Evolutionary conservation across 2,888 invertebrate species (phyloP).

Genomic region (Gerosis bhagava): DNA sequence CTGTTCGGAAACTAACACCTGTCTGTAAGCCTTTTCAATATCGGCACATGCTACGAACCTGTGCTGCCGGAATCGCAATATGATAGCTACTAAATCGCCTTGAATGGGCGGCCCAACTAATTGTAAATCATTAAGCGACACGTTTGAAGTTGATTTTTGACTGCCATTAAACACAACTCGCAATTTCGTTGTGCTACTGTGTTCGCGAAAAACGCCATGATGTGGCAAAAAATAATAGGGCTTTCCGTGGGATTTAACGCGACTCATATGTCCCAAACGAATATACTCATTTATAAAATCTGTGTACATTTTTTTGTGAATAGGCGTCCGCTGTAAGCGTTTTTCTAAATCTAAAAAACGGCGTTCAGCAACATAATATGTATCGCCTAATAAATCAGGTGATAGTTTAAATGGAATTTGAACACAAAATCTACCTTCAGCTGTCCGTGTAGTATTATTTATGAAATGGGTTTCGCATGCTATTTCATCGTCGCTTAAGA

Average conservation of each 20-base stretch:
- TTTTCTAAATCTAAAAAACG: background rate
- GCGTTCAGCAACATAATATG: background rate
- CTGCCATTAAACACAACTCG: constrained; percentile 47
- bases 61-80: constrained; percentile 24
- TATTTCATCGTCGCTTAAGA: background rate
- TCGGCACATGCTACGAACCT: constrained; percentile 30
- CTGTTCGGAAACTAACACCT: constrained; percentile 18
- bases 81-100: constrained; percentile 24
- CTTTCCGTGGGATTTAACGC: background rate
- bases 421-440: background rate
- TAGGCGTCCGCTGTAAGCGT: background rate
- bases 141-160: constrained; percentile 33
- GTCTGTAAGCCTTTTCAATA: constrained; percentile 42
- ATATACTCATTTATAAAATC: constrained; percentile 7
- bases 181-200: constrained; percentile 42
- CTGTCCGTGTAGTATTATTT: no score
- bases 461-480: constrained; percentile 2
- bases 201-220: constrained; percentile 44
- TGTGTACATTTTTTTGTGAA: background rate
- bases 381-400: constrained; percentile 7
- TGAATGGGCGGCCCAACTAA: constrained; percentile 37
- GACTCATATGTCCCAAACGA: constrained; percentile 21
- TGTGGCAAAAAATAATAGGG: constrained; percentile 46
- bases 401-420: background rate
- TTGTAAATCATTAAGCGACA: constrained; percentile 42